Evolutionary conservation across 2,888 invertebrate genomes (phyloP), one percentile per base, ranked within the genome.

Genomic region (Pollenia griseotomentosa): DNA sequence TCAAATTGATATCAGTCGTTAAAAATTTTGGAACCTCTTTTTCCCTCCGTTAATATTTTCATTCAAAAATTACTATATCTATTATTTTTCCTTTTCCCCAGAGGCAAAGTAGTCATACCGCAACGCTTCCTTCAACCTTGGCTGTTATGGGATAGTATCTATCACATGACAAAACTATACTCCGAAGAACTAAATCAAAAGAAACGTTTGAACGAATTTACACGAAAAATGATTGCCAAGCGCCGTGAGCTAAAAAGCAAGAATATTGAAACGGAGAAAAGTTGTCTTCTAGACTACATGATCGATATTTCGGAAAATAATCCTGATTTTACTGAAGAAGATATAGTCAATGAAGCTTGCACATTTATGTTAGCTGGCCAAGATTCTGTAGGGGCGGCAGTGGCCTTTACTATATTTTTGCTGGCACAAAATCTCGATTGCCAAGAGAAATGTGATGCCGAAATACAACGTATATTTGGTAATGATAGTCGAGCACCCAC

Each of bases 341-440:
- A 95, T 88, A 94, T 95, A 61, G 92, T 95, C 1, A 94, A 95
- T 89, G 95, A 95, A 90, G 94, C 95, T 3, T 95, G 95, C 86
- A 95, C 95, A 0, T 95, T 95, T 89, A 95, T 95, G 95, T 90
- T 95, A 55, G 95, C 95, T 10, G 95, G 95, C 0, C 95, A 95
- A 90, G 95, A 95, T 89, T 95, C 95, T 0, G 95, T 95, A 2
- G 95, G 95, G 0, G 94, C 95, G 0, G 94, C 95, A 0, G 91
- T 94, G 0, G 95, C 95, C 0, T 95, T 95, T 88, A 94, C 94
- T 16, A 90, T 95, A 19, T 95, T 94, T 88, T 92, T 94, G 68
- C 89, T 95, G 2, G 95, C 95, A 0, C 94, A 94, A 89, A 93
- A 95, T 90, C 91, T 92, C 1, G 94, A 94, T 0, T 93, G 94